Conservation (phyloP, 2,888 invertebrate species). For the Lasioglossum zephyrum region DNA sequence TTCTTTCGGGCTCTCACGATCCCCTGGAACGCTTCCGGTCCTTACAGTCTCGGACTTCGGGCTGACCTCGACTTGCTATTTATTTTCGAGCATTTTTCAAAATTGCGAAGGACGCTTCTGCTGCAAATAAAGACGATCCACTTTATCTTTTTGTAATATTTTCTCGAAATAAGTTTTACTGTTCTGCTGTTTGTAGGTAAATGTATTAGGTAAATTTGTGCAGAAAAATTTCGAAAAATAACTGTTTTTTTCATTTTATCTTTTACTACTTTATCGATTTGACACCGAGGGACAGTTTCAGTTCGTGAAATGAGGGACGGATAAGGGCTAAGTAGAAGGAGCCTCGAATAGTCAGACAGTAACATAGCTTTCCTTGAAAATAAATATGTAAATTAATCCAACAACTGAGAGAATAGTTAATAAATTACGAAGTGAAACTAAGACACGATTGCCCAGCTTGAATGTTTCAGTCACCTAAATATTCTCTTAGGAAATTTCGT, state of each 20-base stretch:
- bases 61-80: background rate
- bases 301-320: too few relatives aligned
- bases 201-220: too few relatives aligned
- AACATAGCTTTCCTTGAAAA: background rate
- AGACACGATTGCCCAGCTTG: background rate
- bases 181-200: too few relatives aligned
- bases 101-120: too few relatives aligned
- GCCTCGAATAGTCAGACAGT: too few relatives aligned
- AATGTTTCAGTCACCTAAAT: background rate
- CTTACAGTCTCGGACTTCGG: background rate
- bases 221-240: too few relatives aligned
- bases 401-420: background rate
- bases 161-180: too few relatives aligned
- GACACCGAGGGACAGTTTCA: too few relatives aligned
- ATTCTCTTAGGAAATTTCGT: background rate
- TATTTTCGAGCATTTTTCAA: background rate
- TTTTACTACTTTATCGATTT: too few relatives aligned
- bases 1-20: background rate
- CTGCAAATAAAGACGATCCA: background rate
- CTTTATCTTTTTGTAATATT: background rate
- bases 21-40: background rate
- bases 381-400: background rate
- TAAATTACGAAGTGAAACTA: background rate
- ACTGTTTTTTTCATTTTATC: too few relatives aligned
- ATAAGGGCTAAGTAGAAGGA: too few relatives aligned